Evolutionary conservation across 2,113 vertebrate genomes (phyloP), one percentile per base, ranked within the genome.

Genomic region (Plecturocebus donacophilus): DNA sequence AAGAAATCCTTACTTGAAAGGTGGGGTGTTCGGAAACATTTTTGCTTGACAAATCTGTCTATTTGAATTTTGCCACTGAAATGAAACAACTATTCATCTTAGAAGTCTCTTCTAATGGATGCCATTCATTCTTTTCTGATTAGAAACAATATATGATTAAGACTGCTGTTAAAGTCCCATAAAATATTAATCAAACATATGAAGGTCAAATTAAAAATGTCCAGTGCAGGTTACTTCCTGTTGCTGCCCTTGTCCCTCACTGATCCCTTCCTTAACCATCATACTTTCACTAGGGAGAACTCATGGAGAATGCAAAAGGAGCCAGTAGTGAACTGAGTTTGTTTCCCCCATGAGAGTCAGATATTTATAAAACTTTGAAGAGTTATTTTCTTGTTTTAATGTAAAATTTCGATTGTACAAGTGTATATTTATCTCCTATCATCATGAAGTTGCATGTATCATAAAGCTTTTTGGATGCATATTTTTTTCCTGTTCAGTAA

Each of bases 341-440:
- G 25, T 8, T 71, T 87, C 30, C 71, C 49, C 54, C 5, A 1
- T 5, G 77, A 82, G 68, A 49, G 12, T 56, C 19, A 90, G 58
- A 64, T 45, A 71, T 30, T 76, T 3, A 10, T 32, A 56, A 87
- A 16, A 38, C 52, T 9, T 85, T 54, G 45, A 47, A 89, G 21
- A 83, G n/a, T 16, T 87, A 1, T 85, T 80, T 42, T 91, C 76
- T 90, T 77, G n/a, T 84, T 88, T 87, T 71, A 56, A 27, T 84
- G 19, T 38, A 49, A 21, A 70, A 75, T 90, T 49, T 73, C 20
- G 70, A 0, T 94, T 96, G 73, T 61, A 76, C 40, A 90, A 75
- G 3, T 14, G 21, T 66, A 49, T 64, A 71, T 75, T 83, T 82
- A 64, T 66, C 38, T 84, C 19, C 38, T 20, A 30, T 80, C 85